These are phyloP conservation scores for Petrolisthes cinctipes DNA, from an alignment of 2,888 invertebrate species.

Conservation along the genomic window DNA sequence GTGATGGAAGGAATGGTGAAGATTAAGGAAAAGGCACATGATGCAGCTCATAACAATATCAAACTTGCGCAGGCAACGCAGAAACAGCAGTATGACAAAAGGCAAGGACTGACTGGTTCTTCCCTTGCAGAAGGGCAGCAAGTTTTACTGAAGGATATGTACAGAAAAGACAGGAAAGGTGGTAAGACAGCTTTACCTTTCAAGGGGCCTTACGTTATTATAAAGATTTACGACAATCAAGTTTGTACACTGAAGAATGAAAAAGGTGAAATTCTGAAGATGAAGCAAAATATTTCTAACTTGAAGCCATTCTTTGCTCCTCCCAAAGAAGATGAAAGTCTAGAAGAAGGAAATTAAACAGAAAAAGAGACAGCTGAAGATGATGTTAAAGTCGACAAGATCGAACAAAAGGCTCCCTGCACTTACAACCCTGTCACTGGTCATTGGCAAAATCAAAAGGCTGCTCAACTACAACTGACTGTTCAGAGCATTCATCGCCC, in stretches of 20 bases:
- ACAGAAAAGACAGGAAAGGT: conserved; percentile 4
- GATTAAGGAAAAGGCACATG: conserved; percentile 1
- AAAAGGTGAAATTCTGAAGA: conserved; percentile 11
- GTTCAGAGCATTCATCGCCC: background rate
- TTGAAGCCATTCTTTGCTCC: no score
- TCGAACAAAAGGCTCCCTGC: conserved; percentile 4
- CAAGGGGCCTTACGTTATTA: conserved; percentile 6
- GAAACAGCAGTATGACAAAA: conserved; percentile 5
- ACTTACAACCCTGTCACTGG: background rate
- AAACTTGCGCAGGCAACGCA: background rate
- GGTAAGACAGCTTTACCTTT: conserved; percentile 4
- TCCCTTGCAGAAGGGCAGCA: background rate
- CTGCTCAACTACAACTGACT: conserved; percentile 5
- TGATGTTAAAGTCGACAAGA: conserved; percentile 4
- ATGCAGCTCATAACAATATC: conserved; percentile 16
- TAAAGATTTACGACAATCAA: background rate
- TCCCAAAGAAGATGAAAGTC: no score
- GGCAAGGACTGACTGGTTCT: background rate
- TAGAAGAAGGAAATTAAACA: conserved; percentile 5
- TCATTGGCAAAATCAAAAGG: conserved; percentile 8
- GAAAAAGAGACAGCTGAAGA: no score
- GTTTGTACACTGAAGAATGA: conserved; percentile 4
- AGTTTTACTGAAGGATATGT: conserved; percentile 18
- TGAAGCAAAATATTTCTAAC: background rate
- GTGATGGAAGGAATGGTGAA: conserved; percentile 7